Conservation (phyloP, 2,888 invertebrate genomes). For the Hedya salicella region DNA sequence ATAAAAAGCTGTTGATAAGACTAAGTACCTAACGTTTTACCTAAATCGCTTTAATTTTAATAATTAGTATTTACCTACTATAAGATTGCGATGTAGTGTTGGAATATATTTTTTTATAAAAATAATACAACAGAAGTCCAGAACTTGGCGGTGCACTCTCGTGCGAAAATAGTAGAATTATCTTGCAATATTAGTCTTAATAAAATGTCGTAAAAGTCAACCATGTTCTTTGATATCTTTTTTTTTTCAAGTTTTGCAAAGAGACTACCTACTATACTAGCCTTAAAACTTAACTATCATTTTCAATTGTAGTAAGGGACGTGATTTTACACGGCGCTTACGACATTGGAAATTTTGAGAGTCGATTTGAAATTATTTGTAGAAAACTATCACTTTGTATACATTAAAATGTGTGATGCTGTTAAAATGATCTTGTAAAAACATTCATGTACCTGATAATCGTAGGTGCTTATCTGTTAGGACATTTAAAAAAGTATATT, state of each 20-base stretch:
- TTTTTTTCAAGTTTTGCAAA: too few species aligned
- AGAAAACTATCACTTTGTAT: too few species aligned
- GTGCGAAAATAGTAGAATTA: not conserved
- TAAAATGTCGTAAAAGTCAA: too few species aligned
- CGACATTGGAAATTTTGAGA: too few species aligned
- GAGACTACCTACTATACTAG: too few species aligned
- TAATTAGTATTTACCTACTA: constrained; percentile 41
- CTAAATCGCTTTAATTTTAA: constrained; percentile 46
- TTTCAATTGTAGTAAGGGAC: too few species aligned
- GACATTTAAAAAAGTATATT: constrained; percentile 60
- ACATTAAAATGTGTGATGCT: not conserved
- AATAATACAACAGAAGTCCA: constrained; percentile 2
- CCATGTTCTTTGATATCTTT: not conserved
- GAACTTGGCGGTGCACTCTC: not conserved
- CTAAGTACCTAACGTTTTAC: constrained; percentile 40
- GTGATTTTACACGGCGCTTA: too few species aligned
- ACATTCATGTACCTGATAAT: constrained; percentile 13
- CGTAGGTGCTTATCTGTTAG: constrained; percentile 8
- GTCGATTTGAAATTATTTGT: too few species aligned
- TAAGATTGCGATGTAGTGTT: constrained; percentile 46
- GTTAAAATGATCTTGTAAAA: not conserved
- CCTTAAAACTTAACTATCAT: too few species aligned
- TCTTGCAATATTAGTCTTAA: too few species aligned
- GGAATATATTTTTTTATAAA: constrained; percentile 44
- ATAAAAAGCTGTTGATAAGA: constrained; percentile 40